Evolutionary conservation across 2,113 vertebrate genomes (phyloP).

Genomic region (Cricetomys ansorgei): DNA sequence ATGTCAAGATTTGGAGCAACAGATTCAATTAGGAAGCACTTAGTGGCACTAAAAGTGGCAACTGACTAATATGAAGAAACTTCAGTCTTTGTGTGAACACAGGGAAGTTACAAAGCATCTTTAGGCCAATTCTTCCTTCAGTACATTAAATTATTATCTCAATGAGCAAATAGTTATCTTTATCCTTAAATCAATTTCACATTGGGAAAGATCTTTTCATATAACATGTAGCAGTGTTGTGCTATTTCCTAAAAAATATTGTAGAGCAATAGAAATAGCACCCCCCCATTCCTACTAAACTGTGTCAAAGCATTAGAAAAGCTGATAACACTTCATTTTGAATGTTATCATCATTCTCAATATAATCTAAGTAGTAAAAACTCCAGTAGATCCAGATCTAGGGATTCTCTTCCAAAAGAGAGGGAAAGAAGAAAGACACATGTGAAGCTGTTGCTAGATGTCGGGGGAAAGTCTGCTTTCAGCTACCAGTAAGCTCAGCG

Average conservation of each 20-base stretch:
- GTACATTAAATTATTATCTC: background rate
- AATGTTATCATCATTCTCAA: slow-evolving; percentile 55
- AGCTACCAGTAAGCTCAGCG: slow-evolving; percentile 43
- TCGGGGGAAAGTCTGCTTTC: slow-evolving; percentile 35
- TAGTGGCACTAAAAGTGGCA: background rate
- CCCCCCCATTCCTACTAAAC: background rate
- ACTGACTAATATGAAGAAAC: background rate
- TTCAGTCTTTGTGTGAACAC: background rate
- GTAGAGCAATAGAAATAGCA: background rate
- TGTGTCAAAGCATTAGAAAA: slow-evolving; percentile 34
- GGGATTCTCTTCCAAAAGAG: slow-evolving; percentile 58
- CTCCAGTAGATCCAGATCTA: slow-evolving; percentile 61
- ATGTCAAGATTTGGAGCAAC: background rate
- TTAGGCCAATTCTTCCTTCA: background rate
- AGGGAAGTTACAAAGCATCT: background rate
- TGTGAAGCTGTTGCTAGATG: slow-evolving; percentile 56
- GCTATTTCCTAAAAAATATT: slow-evolving; percentile 45
- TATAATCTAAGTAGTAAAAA: slow-evolving; percentile 70
- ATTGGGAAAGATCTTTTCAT: background rate
- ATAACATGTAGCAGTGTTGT: background rate
- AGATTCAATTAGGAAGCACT: background rate
- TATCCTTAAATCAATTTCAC: background rate
- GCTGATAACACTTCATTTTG: slow-evolving; percentile 40
- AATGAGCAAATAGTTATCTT: background rate
- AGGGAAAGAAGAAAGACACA: background rate